phyloP scores from a whole-genome alignment of 2,888 invertebrate genomes.

The Drosophila tanythrix region DNA sequence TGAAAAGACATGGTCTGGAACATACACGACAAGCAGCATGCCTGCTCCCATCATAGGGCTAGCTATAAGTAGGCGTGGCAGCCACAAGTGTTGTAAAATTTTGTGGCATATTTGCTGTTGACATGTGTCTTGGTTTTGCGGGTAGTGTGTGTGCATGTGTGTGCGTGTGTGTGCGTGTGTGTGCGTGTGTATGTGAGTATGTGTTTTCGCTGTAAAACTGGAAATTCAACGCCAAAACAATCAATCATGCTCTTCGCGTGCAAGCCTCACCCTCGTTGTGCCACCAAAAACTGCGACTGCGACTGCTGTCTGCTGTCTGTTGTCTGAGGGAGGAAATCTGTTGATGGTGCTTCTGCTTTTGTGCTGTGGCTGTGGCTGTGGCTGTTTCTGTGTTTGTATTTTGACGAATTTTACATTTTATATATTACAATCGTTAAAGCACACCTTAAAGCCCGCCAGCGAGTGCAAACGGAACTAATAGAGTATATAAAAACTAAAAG shows the following conservation, averaged over 20 bases:
- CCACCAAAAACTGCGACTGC: conserved; percentile 45
- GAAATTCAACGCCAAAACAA: conserved; percentile 60
- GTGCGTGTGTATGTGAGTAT: conserved; percentile 12
- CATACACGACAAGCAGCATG: conserved; percentile 5
- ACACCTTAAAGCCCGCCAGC: conserved; percentile 1
- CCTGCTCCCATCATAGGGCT: not conserved
- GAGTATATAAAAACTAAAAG: not conserved
- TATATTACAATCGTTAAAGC: conserved; percentile 24
- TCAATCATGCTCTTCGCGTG: conserved; percentile 66
- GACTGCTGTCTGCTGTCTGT: not conserved
- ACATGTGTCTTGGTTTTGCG: conserved; percentile 62
- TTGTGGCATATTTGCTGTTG: conserved; percentile 62
- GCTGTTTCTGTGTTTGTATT: conserved; percentile 1
- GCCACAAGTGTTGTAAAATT: conserved; percentile 60
- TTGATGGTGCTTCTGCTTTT: conserved; percentile 4
- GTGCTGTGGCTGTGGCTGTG: not conserved
- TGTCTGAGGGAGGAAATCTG: conserved; percentile 12
- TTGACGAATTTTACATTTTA: not conserved
- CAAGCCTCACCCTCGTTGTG: conserved; percentile 15
- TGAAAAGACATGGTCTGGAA: conserved; percentile 38
- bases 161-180: conserved; percentile 10
- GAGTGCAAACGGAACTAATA: not conserved
- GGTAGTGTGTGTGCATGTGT: not conserved
- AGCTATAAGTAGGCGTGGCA: conserved; percentile 22
- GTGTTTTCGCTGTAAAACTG: conserved; percentile 23